A percentile compares a stretch with the other conserved stretches of the same genome.
Evolutionary conservation across 2,113 vertebrate genomes (phyloP).

Genomic region (Phyllopteryx taeniolatus): DNA sequence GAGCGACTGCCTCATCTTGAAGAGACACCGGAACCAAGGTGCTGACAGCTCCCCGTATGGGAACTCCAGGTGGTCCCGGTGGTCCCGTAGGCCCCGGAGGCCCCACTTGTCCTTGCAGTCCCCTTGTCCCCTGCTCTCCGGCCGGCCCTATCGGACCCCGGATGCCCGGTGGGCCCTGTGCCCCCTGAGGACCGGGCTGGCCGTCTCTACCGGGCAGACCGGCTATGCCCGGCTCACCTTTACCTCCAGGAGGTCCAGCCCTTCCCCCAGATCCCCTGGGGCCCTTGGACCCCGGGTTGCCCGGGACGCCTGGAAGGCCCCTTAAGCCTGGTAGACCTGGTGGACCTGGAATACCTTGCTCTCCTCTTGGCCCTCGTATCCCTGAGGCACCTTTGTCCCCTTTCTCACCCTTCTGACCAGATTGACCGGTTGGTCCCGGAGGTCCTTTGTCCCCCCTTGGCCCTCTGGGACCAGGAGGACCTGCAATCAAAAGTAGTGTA

Average conservation of each 20-base stretch:
- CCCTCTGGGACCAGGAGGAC: slow-evolving; percentile 91
- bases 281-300: slow-evolving; percentile 86
- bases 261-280: slow-evolving; percentile 90
- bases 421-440: slow-evolving; percentile 79
- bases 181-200: slow-evolving; percentile 80
- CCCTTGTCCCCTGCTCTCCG: slow-evolving; percentile 82
- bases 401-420: slow-evolving; percentile 87
- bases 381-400: slow-evolving; percentile 87
- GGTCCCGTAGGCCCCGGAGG: slow-evolving; percentile 80
- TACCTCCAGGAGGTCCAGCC: slow-evolving; percentile 82
- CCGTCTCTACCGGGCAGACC: slow-evolving; percentile 86
- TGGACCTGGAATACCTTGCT: slow-evolving; percentile 81
- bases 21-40: slow-evolving; percentile 72
- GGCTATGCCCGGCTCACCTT: slow-evolving; percentile 82
- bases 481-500: slow-evolving; percentile 72
- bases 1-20: slow-evolving; percentile 65
- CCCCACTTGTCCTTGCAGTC: slow-evolving; percentile 80
- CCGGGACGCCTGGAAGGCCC: slow-evolving; percentile 84
- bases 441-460: slow-evolving; percentile 88
- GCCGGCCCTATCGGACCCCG: slow-evolving; percentile 82
- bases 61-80: slow-evolving; percentile 78
- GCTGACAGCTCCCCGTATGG: slow-evolving; percentile 55
- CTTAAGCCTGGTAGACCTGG: slow-evolving; percentile 83
- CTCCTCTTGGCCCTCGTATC: slow-evolving; percentile 80
- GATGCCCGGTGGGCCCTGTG: slow-evolving; percentile 82